Evolutionary conservation across 1,140 invertebrate species (phyloP).

Genomic region (Trichonephila clavipes): DNA sequence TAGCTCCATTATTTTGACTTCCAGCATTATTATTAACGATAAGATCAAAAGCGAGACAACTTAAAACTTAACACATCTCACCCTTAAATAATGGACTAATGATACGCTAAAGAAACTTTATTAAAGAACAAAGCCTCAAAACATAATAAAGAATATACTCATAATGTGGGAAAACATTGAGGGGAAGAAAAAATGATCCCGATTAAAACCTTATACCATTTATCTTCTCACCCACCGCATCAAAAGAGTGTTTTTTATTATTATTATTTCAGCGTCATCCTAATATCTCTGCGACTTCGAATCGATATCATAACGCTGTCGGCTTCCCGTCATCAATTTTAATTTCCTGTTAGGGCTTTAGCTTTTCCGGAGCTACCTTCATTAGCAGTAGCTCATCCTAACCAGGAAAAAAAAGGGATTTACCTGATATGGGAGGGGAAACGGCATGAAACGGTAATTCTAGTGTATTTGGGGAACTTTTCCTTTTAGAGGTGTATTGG

Average conservation of each 20-base stretch:
- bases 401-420: background rate
- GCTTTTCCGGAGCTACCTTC: slow-evolving; percentile 53
- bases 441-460: background rate
- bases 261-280: slow-evolving; percentile 22
- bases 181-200: background rate
- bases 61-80: too few species aligned
- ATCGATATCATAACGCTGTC: slow-evolving; percentile 73
- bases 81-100: too few species aligned
- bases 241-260: slow-evolving; percentile 42
- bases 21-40: too few species aligned
- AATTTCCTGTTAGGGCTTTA: slow-evolving; percentile 70
- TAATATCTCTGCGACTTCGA: slow-evolving; percentile 60
- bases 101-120: too few species aligned
- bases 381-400: slow-evolving; percentile 42
- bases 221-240: background rate
- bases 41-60: too few species aligned
- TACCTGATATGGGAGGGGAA: slow-evolving; percentile 16
- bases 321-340: slow-evolving; percentile 71
- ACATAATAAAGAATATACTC: background rate
- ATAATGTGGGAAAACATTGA: background rate
- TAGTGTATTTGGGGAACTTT: slow-evolving; percentile 21
- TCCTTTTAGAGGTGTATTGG: background rate
- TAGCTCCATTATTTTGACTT: too few species aligned
- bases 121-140: background rate
- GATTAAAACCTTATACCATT: background rate